phyloP scores from a whole-genome alignment of 2,797 vertebrate genomes.

The Chromis chromis region DNA sequence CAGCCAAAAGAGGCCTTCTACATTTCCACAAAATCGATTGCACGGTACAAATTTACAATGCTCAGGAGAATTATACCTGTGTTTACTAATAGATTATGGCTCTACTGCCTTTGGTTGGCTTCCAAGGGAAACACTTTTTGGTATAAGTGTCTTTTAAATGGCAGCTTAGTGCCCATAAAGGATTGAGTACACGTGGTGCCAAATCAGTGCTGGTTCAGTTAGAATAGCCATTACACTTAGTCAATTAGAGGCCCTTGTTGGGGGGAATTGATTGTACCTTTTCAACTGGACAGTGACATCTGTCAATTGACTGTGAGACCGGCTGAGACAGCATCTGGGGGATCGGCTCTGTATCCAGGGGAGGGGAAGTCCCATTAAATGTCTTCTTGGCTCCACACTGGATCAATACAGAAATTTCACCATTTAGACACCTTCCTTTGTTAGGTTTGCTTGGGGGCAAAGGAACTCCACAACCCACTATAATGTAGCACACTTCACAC shows the following conservation, averaged over 20 bases:
- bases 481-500: not conserved
- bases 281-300: conserved; percentile 89
- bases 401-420: conserved; percentile 77
- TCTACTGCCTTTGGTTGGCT: conserved; percentile 43
- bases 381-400: conserved; percentile 86
- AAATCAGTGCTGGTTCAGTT: conserved; percentile 61
- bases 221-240: conserved; percentile 63
- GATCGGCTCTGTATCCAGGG: conserved; percentile 77
- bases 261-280: conserved; percentile 87
- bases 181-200: conserved; percentile 33
- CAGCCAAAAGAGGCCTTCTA: conserved; percentile 20
- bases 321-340: conserved; percentile 85
- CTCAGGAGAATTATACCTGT: conserved; percentile 34
- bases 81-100: conserved; percentile 50
- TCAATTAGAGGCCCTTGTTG: conserved; percentile 71
- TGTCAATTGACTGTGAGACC: conserved; percentile 78
- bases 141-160: conserved; percentile 68
- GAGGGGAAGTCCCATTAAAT: conserved; percentile 79
- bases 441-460: conserved; percentile 27
- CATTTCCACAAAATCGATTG: conserved; percentile 21
- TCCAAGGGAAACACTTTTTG: conserved; percentile 48
- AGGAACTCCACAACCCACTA: not conserved
- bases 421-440: conserved; percentile 60
- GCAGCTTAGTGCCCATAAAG: conserved; percentile 52
- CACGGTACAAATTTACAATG: not conserved